Percentiles rank a stretch among this genome's conserved stretches.
Conservation (phyloP, 2,888 invertebrate genomes). For the Linnaemya tessellans region DNA sequence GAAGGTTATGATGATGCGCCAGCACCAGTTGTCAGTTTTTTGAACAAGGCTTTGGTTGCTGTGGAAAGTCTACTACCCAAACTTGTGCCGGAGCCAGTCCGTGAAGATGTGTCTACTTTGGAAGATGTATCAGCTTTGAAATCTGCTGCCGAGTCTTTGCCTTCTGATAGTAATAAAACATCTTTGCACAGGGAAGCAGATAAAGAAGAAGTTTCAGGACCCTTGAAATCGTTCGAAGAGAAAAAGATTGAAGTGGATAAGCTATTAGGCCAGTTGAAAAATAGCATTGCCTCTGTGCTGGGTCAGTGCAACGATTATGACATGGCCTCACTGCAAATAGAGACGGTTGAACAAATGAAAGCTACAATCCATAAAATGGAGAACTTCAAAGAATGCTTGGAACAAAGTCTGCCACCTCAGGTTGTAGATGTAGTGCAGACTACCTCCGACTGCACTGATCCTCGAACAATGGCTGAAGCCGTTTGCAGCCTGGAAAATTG, state of each 20-base stretch:
- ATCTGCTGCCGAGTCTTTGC: constrained; percentile 84
- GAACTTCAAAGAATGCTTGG: constrained; percentile 82
- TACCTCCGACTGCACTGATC: constrained; percentile 77
- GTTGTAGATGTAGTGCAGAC: constrained; percentile 76
- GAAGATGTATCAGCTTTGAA: constrained; percentile 86
- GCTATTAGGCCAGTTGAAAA: constrained; percentile 78
- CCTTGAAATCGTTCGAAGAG: constrained; percentile 66
- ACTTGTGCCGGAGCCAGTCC: constrained; percentile 23
- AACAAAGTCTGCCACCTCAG: constrained; percentile 80
- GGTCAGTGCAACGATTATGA: constrained; percentile 78
- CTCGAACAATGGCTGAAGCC: constrained; percentile 80
- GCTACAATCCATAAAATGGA: constrained; percentile 81
- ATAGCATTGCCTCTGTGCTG: constrained; percentile 78
- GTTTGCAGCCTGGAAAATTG: constrained; percentile 79
- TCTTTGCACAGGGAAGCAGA: background rate
- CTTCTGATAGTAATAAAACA: constrained; percentile 72
- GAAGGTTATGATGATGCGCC: constrained; percentile 37
- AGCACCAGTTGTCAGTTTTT: constrained; percentile 77
- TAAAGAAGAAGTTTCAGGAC: constrained; percentile 30
- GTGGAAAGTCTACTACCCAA: constrained; percentile 76
- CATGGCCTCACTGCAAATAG: constrained; percentile 73
- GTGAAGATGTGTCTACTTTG: constrained; percentile 80
- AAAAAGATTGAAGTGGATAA: constrained; percentile 74
- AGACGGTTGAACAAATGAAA: constrained; percentile 76
- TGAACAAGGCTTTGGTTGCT: constrained; percentile 80